Evolutionary conservation across 2,113 vertebrate genomes (phyloP).

Genomic region (Lutjanus erythropterus): DNA sequence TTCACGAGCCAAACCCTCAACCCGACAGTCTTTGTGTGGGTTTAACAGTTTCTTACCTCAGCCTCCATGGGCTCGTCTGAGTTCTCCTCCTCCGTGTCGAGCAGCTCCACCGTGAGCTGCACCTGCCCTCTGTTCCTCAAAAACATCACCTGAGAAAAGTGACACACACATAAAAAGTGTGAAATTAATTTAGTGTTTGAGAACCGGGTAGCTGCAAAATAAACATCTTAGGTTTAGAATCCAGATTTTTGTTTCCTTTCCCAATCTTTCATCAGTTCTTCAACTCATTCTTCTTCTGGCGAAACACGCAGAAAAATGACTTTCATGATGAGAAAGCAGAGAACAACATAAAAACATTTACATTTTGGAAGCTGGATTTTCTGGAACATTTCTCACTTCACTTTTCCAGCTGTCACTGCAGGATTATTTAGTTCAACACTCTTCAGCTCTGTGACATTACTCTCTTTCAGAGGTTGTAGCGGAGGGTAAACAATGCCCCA

Average conservation of each 20-base stretch:
- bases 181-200: background rate
- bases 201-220: no score
- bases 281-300: background rate
- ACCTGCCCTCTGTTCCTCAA: constrained; percentile 91
- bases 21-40: background rate
- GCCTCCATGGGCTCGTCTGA: constrained; percentile 97
- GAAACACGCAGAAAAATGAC: background rate
- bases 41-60: constrained; percentile 85
- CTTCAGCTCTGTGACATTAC: no score
- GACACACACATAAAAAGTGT: background rate
- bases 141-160: constrained; percentile 90
- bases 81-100: constrained; percentile 97
- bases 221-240: no score
- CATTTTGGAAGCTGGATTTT: background rate
- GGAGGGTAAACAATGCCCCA: no score
- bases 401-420: background rate
- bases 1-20: background rate
- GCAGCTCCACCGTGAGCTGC: constrained; percentile 94
- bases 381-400: background rate
- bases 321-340: no score
- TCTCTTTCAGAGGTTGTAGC: no score
- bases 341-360: background rate
- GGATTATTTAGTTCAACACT: no score
- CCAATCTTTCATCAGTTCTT: background rate
- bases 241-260: background rate